Evolutionary conservation across 2,888 invertebrate species (phyloP), one percentile per base, ranked within the genome.

Genomic region (Toxonevra muliebris): DNA sequence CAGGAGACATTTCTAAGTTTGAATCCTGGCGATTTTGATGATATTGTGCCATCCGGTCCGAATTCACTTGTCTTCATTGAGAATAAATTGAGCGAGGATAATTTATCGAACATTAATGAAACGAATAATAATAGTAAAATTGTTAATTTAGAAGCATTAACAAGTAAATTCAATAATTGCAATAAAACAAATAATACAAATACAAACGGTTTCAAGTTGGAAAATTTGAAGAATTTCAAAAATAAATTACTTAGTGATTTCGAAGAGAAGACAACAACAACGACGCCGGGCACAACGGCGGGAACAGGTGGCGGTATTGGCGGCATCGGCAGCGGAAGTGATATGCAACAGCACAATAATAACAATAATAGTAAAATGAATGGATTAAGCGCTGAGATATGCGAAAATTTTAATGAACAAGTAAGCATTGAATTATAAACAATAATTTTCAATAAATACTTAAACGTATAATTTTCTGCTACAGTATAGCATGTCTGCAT

Each of bases 401-500:
- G 85, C 76, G 86, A 85, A 69, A 85, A 83, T 79, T 78, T 86
- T 54, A 84, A 84, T 69, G 85, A 86, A 77, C 85, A 86, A 86
- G 85, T 86, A 84, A 82, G 82, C 76, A 70, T 64, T 50, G 7
- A 30, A 30, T 30, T 30, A 30, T 30, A 4, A 30, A 30, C 30
- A 30, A 30, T 30, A 30, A 7, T 30, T 30, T 30, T 30, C 3
- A 30, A 30, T 30, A 30, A 30, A 30, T 7, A 30, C 30, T 30
- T 30, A 30, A 30, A 30, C 30, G 7, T 30, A 30, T 7, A 30
- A 30, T 30, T 30, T 30, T 30, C 30, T 30, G 30, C 30, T 30
- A 30, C 7, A 30, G n/a, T 30, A 7, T 30, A 30, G 30, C 30
- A 30, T 30, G 30, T 30, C 30, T 30, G 30, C 30, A 30, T 30